Base-by-base conservation (phyloP, 2,888 invertebrate species). In the Microctonus hyperodae region DNA sequence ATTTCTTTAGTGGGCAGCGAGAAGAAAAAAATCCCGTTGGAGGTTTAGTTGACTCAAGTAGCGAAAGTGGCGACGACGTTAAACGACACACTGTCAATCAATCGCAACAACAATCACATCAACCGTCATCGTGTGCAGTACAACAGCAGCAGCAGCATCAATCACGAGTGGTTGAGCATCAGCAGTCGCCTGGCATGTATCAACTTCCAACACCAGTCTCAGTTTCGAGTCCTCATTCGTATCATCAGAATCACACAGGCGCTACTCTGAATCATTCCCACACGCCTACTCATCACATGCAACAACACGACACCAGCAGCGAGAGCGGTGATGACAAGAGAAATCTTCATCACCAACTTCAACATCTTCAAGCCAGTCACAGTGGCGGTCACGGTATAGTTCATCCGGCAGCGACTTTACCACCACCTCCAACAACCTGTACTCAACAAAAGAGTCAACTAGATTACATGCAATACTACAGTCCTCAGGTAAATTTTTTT, bases 381-480 rank as follows among this genome's bases (percentile, higher is more conserved):
- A 73, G 75, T 22, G 59, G 74, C 0, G 62, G 63, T 59, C 83
- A 83, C 63, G 80, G 82, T 4, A 72, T 83, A 67, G 80, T 83
- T 9, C 83, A 83, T 72, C 83, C 83, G 16, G 82, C 83, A 57
- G 80, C 83, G 33, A 81, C 83, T 22, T 74, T 82, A 50, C 81
- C 83, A 56, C 79, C 77, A 16, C 81, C 81, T 23, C 79, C 82
- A 22, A 78, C 83, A 11, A 83, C 80, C 65, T 84, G 83, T 68
- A 80, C 84, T 20, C 83, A 84, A 65, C 84, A 84, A 64, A 84
- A 84, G 75, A 81, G 78, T 56, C 84, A 84, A 65, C 73, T 83
- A 57, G 84, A 84, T 63, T 83, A 84, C 69, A 83, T 84, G 82
- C 82, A 82, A 73, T 82, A 81, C 72, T 84, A 83, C 73, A 79